Conservation (phyloP, 1,140 invertebrate species). For the Bombus superbus region DNA sequence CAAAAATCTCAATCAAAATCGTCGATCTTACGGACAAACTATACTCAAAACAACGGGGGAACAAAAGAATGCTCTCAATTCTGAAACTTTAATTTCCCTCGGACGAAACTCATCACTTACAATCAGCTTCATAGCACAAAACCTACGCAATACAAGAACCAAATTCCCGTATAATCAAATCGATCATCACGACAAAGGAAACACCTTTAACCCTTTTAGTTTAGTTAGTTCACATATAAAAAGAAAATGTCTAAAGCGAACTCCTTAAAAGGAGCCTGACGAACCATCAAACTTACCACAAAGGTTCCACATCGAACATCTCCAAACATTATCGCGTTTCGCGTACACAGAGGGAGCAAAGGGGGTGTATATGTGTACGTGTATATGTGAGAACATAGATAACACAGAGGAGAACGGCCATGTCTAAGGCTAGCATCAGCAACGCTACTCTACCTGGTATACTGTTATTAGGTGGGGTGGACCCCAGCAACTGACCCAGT, state of each 20-base stretch:
- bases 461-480: slow-evolving; percentile 84
- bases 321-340: slow-evolving; percentile 36
- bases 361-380: background rate
- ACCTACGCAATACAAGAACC: background rate
- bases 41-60: background rate
- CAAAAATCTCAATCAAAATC: background rate
- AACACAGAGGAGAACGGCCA: slow-evolving; percentile 53
- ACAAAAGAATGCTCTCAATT: background rate
- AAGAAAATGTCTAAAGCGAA: slow-evolving; percentile 1
- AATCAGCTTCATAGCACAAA: background rate
- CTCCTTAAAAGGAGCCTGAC: background rate
- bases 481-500: slow-evolving; percentile 92
- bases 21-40: background rate
- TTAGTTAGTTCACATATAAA: background rate
- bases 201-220: background rate
- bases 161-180: background rate
- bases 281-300: slow-evolving; percentile 51
- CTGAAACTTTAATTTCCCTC: background rate
- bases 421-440: slow-evolving; percentile 69
- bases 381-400: slow-evolving; percentile 10
- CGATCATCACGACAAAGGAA: background rate
- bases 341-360: slow-evolving; percentile 6
- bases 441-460: slow-evolving; percentile 86
- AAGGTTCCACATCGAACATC: slow-evolving; percentile 43
- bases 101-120: background rate